phyloP scores from a whole-genome alignment of 2,888 invertebrate species.

The Hydroisotoma schaefferi region DNA sequence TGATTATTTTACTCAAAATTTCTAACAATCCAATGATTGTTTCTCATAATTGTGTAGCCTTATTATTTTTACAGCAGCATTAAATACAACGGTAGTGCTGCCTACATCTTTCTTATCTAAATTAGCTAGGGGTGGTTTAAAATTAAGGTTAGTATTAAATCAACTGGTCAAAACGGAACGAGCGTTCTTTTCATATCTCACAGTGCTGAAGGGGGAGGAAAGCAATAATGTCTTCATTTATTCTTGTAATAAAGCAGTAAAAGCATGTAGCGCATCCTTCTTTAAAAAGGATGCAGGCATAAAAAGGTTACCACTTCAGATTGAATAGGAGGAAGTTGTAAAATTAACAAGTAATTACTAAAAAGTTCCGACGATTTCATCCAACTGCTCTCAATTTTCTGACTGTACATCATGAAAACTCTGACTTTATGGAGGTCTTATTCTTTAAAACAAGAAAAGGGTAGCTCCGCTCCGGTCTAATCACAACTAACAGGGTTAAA shows the following conservation, averaged over 20 bases:
- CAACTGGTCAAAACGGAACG: too few species aligned
- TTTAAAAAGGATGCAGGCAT: neutral
- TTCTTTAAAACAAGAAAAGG: neutral
- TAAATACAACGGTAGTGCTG: too few species aligned
- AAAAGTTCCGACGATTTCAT: conserved; percentile 6
- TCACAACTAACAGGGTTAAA: conserved; percentile 1
- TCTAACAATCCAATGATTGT: too few species aligned
- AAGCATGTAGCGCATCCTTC: neutral
- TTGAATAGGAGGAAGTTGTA: conserved; percentile 23
- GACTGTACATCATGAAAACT: neutral
- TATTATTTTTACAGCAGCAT: too few species aligned
- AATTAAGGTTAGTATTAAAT: too few species aligned
- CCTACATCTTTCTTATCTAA: too few species aligned
- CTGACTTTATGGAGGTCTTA: neutral
- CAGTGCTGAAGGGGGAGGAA: too few species aligned
- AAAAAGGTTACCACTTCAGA: neutral
- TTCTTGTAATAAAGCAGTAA: neutral
- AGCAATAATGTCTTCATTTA: conserved; percentile 1
- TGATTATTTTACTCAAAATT: too few species aligned
- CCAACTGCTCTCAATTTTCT: conserved; percentile 1
- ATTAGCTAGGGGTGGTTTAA: too few species aligned
- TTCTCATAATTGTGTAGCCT: too few species aligned
- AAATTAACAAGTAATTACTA: conserved; percentile 23
- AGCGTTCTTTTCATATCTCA: too few species aligned
- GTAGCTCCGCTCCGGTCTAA: conserved; percentile 1